Conservation (phyloP, 1,140 invertebrate species). For the Bicyclus anynana region DNA sequence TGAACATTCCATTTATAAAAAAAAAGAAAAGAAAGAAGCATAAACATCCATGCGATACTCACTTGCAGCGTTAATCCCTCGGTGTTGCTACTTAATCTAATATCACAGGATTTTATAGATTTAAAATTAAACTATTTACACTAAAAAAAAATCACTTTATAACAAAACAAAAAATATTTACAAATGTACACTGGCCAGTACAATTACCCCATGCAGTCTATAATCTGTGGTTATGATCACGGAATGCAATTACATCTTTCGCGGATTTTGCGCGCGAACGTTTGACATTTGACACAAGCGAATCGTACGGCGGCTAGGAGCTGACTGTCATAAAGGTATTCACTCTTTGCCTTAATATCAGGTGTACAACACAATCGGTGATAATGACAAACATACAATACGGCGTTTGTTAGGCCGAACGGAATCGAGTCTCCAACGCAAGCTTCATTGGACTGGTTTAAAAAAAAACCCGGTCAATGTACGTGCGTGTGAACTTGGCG, state of each 20-base stretch:
- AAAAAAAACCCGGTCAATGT: constrained; percentile 34
- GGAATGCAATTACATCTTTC: constrained; percentile 43
- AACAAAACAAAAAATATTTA: constrained; percentile 16
- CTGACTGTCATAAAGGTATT: constrained; percentile 40
- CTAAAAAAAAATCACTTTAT: constrained; percentile 25
- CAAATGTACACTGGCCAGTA: constrained; percentile 43
- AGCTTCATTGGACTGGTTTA: constrained; percentile 40
- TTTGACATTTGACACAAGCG: constrained; percentile 32
- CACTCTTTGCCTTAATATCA: constrained; percentile 48
- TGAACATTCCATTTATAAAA: constrained; percentile 16
- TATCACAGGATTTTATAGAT: constrained; percentile 66
- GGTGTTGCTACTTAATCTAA: constrained; percentile 51
- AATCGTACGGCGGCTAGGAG: constrained; percentile 26
- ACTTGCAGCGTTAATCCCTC: constrained; percentile 40
- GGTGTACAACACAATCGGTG: constrained; percentile 54
- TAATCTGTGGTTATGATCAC: constrained; percentile 21
- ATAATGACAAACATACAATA: constrained; percentile 48
- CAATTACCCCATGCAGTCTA: constrained; percentile 40
- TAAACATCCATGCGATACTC: constrained; percentile 36
- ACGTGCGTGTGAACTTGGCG: constrained; percentile 34
- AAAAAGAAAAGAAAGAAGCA: constrained; percentile 22
- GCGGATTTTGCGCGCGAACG: constrained; percentile 17
- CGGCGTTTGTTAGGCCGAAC: constrained; percentile 4
- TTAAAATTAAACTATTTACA: constrained; percentile 36
- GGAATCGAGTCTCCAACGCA: constrained; percentile 12